Conservation (phyloP, 1,140 invertebrate genomes). For the Drosophila ercepeae region DNA sequence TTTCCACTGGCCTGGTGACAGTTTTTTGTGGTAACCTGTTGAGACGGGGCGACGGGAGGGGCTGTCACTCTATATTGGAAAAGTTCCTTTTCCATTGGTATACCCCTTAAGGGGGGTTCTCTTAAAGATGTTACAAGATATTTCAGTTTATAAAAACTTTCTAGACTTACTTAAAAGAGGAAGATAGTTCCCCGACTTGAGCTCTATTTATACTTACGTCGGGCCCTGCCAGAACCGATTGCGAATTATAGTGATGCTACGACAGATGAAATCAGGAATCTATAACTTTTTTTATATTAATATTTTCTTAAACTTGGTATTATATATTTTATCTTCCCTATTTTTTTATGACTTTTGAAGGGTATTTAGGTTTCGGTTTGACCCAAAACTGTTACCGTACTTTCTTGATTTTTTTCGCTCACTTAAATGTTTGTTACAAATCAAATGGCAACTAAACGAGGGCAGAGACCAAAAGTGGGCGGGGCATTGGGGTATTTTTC, state of each 20-base stretch:
- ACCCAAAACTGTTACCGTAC: neutral
- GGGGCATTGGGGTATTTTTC: neutral
- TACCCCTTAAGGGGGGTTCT: neutral
- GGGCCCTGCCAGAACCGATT: too few relatives aligned
- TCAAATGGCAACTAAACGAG: conserved; percentile 53
- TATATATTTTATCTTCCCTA: too few relatives aligned
- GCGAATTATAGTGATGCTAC: too few relatives aligned
- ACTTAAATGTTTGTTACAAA: conserved; percentile 45
- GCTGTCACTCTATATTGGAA: conserved; percentile 38
- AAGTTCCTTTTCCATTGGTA: conserved; percentile 25
- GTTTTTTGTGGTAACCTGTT: conserved; percentile 26
- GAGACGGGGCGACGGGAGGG: neutral
- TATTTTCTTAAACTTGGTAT: too few relatives aligned
- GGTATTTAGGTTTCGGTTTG: neutral
- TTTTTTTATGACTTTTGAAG: neutral
- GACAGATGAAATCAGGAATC: too few relatives aligned
- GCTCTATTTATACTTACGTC: too few relatives aligned
- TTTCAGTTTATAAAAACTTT: too few relatives aligned
- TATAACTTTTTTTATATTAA: too few relatives aligned
- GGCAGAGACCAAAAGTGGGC: conserved; percentile 1
- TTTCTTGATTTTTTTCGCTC: conserved; percentile 1
- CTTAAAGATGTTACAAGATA: too few relatives aligned
- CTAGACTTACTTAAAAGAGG: too few relatives aligned
- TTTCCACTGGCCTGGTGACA: conserved; percentile 19
- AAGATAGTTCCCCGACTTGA: too few relatives aligned